Evolutionary conservation across 2,888 invertebrate species (phyloP).

Genomic region (Morpho deidamia): DNA sequence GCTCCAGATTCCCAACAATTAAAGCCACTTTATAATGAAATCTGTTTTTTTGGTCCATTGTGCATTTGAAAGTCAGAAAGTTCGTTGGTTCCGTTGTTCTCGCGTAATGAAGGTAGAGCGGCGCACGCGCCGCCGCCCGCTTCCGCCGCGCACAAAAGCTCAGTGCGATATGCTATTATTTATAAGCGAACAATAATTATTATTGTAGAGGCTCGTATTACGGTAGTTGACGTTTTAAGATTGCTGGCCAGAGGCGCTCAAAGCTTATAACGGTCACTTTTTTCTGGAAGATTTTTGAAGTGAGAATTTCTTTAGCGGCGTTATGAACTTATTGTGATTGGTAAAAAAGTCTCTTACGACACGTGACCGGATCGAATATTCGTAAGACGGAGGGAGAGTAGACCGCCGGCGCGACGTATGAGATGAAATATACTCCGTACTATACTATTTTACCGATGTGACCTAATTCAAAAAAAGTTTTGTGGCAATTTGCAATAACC

Average conservation of each 20-base stretch:
- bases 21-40: slow-evolving; percentile 12
- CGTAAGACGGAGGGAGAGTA: too few relatives aligned
- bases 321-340: too few relatives aligned
- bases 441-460: too few relatives aligned
- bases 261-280: slow-evolving; percentile 19
- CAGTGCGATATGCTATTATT: slow-evolving; percentile 64
- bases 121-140: slow-evolving; percentile 39
- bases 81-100: slow-evolving; percentile 28
- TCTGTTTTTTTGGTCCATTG: slow-evolving; percentile 25
- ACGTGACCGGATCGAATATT: too few relatives aligned
- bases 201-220: slow-evolving; percentile 49
- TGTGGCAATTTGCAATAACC: neutral
- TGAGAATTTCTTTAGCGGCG: too few relatives aligned
- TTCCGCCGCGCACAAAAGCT: slow-evolving; percentile 65
- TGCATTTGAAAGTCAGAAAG: slow-evolving; percentile 34
- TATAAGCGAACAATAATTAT: slow-evolving; percentile 49
- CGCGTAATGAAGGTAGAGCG: slow-evolving; percentile 24
- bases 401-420: too few relatives aligned
- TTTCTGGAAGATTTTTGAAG: too few relatives aligned
- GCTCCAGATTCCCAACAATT: neutral
- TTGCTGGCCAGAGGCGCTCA: slow-evolving; percentile 27
- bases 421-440: too few relatives aligned
- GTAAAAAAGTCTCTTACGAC: too few relatives aligned
- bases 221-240: slow-evolving; percentile 25
- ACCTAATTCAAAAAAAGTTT: too few relatives aligned